A percentile compares a stretch with the other conserved stretches of the same genome.
Conservation (phyloP, 2,113 vertebrate genomes). For the Chionomys nivalis region DNA sequence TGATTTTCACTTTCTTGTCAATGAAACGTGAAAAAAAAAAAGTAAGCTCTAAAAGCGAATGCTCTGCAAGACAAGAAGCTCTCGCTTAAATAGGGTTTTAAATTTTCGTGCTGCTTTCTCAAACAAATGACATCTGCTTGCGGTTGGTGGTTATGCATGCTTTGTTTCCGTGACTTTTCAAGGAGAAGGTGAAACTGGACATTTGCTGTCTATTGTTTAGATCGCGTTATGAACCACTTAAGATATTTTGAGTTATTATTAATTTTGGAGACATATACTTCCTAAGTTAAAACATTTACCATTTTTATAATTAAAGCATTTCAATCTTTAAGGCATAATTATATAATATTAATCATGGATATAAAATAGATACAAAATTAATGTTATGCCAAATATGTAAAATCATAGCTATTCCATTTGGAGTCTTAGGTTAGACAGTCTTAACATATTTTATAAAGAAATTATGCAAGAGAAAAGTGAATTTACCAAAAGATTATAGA, state of each 20-base stretch:
- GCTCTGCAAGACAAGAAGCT: background rate
- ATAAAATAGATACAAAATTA: slow-evolving; percentile 23
- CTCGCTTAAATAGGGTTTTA: background rate
- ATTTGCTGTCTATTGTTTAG: background rate
- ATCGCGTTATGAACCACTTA: background rate
- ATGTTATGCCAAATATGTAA: slow-evolving; percentile 33
- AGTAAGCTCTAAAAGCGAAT: background rate
- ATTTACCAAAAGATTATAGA: slow-evolving; percentile 64
- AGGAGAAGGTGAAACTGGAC: background rate
- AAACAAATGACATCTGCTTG: background rate
- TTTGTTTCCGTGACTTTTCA: background rate
- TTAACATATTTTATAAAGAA: slow-evolving; percentile 49
- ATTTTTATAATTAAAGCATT: slow-evolving; percentile 14
- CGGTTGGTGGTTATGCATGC: background rate
- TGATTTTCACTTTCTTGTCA: slow-evolving; percentile 20
- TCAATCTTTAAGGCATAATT: background rate
- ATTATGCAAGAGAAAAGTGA: slow-evolving; percentile 66
- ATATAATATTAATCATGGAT: slow-evolving; percentile 9
- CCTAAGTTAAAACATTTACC: slow-evolving; percentile 35
- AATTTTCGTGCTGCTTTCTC: background rate
- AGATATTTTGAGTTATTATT: slow-evolving; percentile 8
- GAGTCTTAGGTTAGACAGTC: slow-evolving; percentile 16
- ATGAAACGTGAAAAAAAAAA: background rate
- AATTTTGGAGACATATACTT: background rate
- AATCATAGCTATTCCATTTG: slow-evolving; percentile 41